A percentile compares a stretch with the other conserved stretches of the same genome.
Conservation (phyloP, 2,797 vertebrate species). For the Austrolebias charrua region DNA sequence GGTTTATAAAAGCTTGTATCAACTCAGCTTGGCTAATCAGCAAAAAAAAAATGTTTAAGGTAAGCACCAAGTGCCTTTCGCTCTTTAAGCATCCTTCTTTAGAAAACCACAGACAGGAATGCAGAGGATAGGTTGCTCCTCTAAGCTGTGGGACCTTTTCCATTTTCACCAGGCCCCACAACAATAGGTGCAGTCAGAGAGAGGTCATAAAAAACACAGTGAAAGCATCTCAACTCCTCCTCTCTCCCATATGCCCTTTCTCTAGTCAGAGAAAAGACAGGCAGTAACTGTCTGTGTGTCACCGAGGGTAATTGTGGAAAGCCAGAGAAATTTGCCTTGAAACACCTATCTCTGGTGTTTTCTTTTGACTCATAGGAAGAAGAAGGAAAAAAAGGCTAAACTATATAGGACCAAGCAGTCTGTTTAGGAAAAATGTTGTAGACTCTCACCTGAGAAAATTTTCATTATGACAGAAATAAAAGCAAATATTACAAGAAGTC, state of each 20-base stretch:
- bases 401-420: background rate
- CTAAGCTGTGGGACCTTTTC: constrained; percentile 75
- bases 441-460: too few species aligned
- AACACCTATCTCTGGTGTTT: constrained; percentile 60
- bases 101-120: constrained; percentile 39
- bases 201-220: constrained; percentile 80
- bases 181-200: constrained; percentile 81
- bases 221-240: constrained; percentile 80
- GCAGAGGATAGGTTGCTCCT: constrained; percentile 58
- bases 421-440: too few species aligned
- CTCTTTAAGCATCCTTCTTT: constrained; percentile 50
- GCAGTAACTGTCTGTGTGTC: constrained; percentile 77
- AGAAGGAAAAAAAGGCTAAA: background rate
- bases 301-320: constrained; percentile 73
- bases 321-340: constrained; percentile 67
- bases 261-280: constrained; percentile 74
- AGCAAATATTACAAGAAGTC: background rate
- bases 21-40: constrained; percentile 42
- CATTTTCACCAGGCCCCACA: constrained; percentile 69
- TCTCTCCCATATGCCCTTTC: constrained; percentile 77
- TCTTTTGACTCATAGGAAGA: too few species aligned
- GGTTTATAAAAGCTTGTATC: constrained; percentile 36
- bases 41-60: constrained; percentile 43
- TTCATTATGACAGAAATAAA: background rate
- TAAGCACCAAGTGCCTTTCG: constrained; percentile 29